Evolutionary conservation across 2,797 vertebrate genomes (phyloP).

Genomic region (Acrossocheilus fasciatus): DNA sequence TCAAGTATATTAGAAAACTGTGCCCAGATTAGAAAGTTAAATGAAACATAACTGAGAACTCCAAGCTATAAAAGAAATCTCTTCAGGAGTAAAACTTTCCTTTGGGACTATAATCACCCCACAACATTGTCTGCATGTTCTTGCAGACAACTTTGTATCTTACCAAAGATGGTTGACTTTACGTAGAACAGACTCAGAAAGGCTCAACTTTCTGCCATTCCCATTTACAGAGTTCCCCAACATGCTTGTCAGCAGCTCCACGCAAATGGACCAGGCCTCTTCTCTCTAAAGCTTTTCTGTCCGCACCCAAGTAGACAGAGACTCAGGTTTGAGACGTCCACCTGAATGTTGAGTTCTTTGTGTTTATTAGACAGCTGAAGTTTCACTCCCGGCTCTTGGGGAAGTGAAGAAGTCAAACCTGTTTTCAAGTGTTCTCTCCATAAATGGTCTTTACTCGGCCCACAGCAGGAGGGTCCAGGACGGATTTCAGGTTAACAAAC

Average conservation of each 20-base stretch:
- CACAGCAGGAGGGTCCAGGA: slow-evolving; percentile 25
- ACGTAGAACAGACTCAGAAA: slow-evolving; percentile 53
- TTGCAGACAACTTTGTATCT: slow-evolving; percentile 28
- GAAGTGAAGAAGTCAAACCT: slow-evolving; percentile 55
- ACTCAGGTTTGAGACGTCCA: slow-evolving; percentile 25
- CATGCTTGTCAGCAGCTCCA: slow-evolving; percentile 37
- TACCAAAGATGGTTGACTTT: slow-evolving; percentile 64
- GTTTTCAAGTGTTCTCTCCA: slow-evolving; percentile 44
- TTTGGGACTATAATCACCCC: background rate
- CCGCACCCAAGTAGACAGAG: slow-evolving; percentile 5
- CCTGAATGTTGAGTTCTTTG: slow-evolving; percentile 38
- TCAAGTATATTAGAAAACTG: background rate
- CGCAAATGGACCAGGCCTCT: background rate
- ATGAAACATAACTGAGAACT: slow-evolving; percentile 7
- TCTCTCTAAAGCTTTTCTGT: slow-evolving; percentile 22
- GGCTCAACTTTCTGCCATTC: slow-evolving; percentile 48
- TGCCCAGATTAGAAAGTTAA: background rate
- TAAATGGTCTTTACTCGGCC: slow-evolving; percentile 22
- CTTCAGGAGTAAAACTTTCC: background rate
- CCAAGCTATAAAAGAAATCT: background rate
- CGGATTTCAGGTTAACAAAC: slow-evolving; percentile 51
- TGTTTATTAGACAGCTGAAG: slow-evolving; percentile 15
- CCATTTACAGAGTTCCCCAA: slow-evolving; percentile 29
- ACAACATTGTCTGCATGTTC: background rate
- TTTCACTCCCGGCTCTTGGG: slow-evolving; percentile 22